Evolutionary conservation across 2,888 invertebrate genomes (phyloP), one percentile per base, ranked within the genome.

Genomic region (Phalangium opilio): DNA sequence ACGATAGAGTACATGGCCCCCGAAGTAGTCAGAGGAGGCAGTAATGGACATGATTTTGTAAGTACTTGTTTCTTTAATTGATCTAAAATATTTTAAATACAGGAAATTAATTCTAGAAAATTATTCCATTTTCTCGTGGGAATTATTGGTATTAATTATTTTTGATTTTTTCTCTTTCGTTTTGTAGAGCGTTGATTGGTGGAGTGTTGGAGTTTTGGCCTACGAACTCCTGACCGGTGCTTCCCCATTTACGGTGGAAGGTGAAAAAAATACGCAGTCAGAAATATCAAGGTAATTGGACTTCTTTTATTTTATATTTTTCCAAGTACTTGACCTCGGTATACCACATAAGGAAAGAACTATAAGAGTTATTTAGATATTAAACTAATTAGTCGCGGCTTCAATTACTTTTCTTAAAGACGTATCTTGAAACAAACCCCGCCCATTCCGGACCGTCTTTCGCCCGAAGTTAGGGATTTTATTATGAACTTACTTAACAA

Each of bases 1-100:
- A 96, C 95, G 54, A 85, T 95, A 60, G 95, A 96, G 66, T 96
- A 96, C 68, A 96, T 96, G 95, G 93, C 93, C 17, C 93, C 87
- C 0, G 85, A 78, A 64, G 74, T 78, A 32, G 74, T 78, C 34
- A 70, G 81, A 61, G 85, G 87, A 47, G 86, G 87, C 52, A 79
- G 78, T 47, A 77, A 79, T 57, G 95, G 95, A 18, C 93, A 95
- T 69, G 89, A 91, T 76, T 85, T 87, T 67, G 86, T 87, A 69
- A 84, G 84, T 82, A n/a, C n/a, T n/a, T n/a, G n/a, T 43, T 33
- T n/a, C 34, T 42, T n/a, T n/a, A n/a, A n/a, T n/a, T n/a, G n/a
- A 27, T 8, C 8, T 27, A 7, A 8, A 27, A 27, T 27, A 27
- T 27, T 27, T 27, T 27, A 27, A 27, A 27, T 27, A n/a, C n/a